Conservation (phyloP, 2,888 invertebrate species). For the Bugulina stolonifera region DNA sequence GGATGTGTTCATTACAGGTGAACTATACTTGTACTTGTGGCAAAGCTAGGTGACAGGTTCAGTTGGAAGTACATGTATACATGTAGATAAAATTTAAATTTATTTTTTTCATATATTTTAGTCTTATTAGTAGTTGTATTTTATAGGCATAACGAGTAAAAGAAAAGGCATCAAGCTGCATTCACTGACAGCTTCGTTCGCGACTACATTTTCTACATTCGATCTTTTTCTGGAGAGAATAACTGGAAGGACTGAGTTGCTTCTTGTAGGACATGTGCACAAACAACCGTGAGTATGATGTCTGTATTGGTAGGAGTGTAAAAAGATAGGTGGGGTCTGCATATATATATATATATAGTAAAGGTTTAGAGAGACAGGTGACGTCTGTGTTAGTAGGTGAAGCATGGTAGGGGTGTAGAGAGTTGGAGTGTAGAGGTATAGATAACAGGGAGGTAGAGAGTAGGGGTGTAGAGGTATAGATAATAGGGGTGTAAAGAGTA, state of each 20-base stretch:
- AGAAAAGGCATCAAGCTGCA: not conserved
- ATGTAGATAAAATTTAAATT: no score
- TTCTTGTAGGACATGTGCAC: slow-evolving; percentile 10
- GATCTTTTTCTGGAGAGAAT: slow-evolving; percentile 16
- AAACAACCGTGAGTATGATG: not conserved
- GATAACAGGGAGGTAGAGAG: not conserved
- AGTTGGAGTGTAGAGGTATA: not conserved
- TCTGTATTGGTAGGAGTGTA: not conserved
- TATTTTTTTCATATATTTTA: not conserved
- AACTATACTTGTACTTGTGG: no score
- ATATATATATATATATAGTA: not conserved
- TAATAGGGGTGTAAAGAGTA: not conserved
- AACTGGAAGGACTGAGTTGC: not conserved
- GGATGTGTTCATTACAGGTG: slow-evolving; percentile 26
- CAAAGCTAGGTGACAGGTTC: no score
- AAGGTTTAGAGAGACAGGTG: not conserved
- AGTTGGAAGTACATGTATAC: no score
- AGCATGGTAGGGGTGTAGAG: not conserved
- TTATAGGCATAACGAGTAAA: slow-evolving; percentile 10
- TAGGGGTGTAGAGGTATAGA: not conserved
- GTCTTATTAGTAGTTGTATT: not conserved
- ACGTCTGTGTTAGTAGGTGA: no score
- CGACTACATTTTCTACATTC: not conserved
- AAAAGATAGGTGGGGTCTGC: not conserved
- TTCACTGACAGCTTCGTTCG: slow-evolving; percentile 5